Evolutionary conservation across 1,140 invertebrate species (phyloP), one percentile per base, ranked within the genome.

Genomic region (Aphelenchoides avenae): DNA sequence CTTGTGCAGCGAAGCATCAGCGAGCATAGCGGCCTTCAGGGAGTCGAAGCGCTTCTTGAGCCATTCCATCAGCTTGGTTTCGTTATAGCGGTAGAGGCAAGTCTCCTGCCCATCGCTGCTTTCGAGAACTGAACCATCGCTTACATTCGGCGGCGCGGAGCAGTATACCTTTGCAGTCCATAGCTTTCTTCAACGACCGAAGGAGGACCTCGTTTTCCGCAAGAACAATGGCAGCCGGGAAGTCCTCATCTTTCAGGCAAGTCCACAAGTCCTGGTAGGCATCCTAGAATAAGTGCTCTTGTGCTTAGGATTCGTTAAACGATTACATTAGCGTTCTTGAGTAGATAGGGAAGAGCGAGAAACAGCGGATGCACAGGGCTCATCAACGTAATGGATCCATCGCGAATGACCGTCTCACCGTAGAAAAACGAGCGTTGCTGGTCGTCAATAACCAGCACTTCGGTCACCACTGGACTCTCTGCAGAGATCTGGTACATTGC

Each of bases 21-120:
- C n/a, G 20, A n/a, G n/a, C n/a, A 51, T 3, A 51, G 48, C 40
- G 4, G 3, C 40, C 24, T 22, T 40, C n/a, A 51, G 40, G 3
- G 51, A 46, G 11, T 49, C 30, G 48, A 51, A 51, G 5, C 48
- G 48, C 40, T 51, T 51, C n/a, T 37, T 22, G 13, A 51, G 40
- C 48, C 48, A 51, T 5, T 15, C 30, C 48, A 51, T n/a, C 29
- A 51, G 30, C 5, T n/a, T 26, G 5, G 22, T 22, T 49, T 51
- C 48, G n/a, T 49, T 50, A 15, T 51, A 51, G 11, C 48, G 48
- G 48, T 43, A 51, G 30, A 18, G 51, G 7, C 20, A 3, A 13
- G 22, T 46, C 9, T 51, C n/a, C 34, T 36, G 13, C 34, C 34
- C 13, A 36, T 36, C 18, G 13, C 18, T 36, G 18, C 11, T 13